Percentiles rank a stretch among this genome's conserved stretches.
Evolutionary conservation across 2,797 vertebrate species (phyloP).

Genomic region (Huso huso): DNA sequence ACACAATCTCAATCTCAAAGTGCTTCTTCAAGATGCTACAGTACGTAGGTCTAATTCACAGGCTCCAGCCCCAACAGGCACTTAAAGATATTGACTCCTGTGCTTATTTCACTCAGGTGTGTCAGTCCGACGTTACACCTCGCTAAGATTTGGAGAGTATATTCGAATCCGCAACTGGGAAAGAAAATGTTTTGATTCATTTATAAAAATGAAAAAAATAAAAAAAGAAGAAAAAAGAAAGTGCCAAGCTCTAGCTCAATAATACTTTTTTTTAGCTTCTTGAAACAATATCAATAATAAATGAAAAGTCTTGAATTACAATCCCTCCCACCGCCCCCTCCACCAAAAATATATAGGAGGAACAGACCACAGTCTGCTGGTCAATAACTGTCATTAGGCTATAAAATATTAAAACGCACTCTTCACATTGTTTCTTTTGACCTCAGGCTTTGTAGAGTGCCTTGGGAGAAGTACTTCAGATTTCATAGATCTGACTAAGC

Average conservation of each 20-base stretch:
- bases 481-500: too few species aligned
- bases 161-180: not conserved
- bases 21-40: not conserved
- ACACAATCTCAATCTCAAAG: not conserved
- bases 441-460: conserved; percentile 17
- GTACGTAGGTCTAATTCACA: not conserved
- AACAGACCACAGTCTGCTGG: conserved; percentile 28
- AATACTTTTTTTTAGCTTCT: conserved; percentile 61
- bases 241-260: conserved; percentile 43
- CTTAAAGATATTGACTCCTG: not conserved
- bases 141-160: not conserved
- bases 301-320: conserved; percentile 49
- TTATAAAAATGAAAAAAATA: conserved; percentile 24
- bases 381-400: conserved; percentile 39
- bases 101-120: not conserved
- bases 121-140: not conserved
- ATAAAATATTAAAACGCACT: conserved; percentile 43
- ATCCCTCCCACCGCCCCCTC: conserved; percentile 23
- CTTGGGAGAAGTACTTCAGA: too few species aligned
- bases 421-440: conserved; percentile 52
- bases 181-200: too few species aligned
- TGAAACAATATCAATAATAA: conserved; percentile 62
- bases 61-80: not conserved
- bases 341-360: conserved; percentile 41
- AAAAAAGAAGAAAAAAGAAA: conserved; percentile 28